Percentiles rank a stretch among this genome's conserved stretches.
These are phyloP conservation scores for Sinocyclocheilus anshuiensis DNA, from an alignment of 2,113 vertebrate species.

Conservation along the genomic window DNA sequence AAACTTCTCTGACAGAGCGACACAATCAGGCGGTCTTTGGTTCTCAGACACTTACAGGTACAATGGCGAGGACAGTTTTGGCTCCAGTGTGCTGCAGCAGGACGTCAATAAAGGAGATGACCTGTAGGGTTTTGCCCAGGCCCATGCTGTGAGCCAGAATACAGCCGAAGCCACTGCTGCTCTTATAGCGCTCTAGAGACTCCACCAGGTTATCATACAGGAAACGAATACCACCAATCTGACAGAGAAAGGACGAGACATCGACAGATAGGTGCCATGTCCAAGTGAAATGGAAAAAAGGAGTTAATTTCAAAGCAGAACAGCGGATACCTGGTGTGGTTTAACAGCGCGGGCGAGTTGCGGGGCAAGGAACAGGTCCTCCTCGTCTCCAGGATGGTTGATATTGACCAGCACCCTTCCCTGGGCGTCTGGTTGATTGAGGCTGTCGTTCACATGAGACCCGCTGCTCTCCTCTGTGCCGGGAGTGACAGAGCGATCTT, in stretches of 20 bases:
- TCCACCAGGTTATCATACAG: slow-evolving; percentile 97
- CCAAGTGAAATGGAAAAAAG: not conserved
- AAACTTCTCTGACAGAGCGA: too few relatives aligned
- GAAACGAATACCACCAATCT: slow-evolving; percentile 97
- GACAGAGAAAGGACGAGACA: slow-evolving; percentile 8
- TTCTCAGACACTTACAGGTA: slow-evolving; percentile 85
- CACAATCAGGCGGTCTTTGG: not conserved
- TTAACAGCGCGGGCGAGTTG: slow-evolving; percentile 93
- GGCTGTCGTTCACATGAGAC: slow-evolving; percentile 89
- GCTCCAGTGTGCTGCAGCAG: slow-evolving; percentile 92
- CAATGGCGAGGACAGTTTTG: slow-evolving; percentile 94
- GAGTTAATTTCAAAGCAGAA: too few relatives aligned
- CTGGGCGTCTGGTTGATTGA: slow-evolving; percentile 90
- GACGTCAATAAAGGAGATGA: slow-evolving; percentile 96
- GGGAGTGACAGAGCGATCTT: slow-evolving; percentile 67
- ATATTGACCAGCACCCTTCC: slow-evolving; percentile 94
- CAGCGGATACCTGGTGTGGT: slow-evolving; percentile 90
- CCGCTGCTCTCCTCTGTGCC: slow-evolving; percentile 90
- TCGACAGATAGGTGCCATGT: not conserved
- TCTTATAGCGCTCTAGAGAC: slow-evolving; percentile 93
- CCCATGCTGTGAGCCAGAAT: slow-evolving; percentile 99
- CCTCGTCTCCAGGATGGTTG: slow-evolving; percentile 94
- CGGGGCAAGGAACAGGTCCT: slow-evolving; percentile 91
- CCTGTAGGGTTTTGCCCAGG: slow-evolving; percentile 94
- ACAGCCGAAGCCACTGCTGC: slow-evolving; percentile 96